Evolutionary conservation across 2,797 vertebrate genomes (phyloP), one percentile per base, ranked within the genome.

Genomic region (Neoniphon sammara): DNA sequence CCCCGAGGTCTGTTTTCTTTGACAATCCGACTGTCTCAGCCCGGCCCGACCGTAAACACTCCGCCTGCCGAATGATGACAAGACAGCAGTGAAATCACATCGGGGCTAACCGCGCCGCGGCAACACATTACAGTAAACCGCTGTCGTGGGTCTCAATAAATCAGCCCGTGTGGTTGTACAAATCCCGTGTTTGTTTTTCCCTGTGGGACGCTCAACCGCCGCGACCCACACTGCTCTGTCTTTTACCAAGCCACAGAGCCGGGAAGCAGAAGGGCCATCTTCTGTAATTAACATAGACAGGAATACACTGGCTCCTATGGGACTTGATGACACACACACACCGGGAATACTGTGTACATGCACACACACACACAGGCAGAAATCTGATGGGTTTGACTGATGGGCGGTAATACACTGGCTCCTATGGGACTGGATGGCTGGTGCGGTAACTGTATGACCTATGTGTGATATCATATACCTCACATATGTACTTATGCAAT

Each of bases 101-200:
- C 58, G 47, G 36, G 60, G 12, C 69, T 46, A 27, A 81, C 75
- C 80, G 60, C 70, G 74, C 52, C 69, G 58, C 59, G 66, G 53
- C 74, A 61, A 68, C 61, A 46, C 42, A 75, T 81, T 79, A 79
- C 66, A 56, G 65, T 67, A n/a, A 59, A 69, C 73, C 39, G 64
- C 75, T 62, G 69, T 63, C 11, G 11, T 57, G 57, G 73, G 61
- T 70, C 70, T 66, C 65, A 44, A 3, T 75, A 78, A 78, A 74
- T 65, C 72, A 58, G 62, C 47, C 70, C 1, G 30, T 12, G 57
- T 74, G 63, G 77, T 77, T 78, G 74, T 70, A 50, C 61, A 74
- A 68, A 66, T 66, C 64, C 56, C 10, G 12, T 82, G 84, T 81
- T 86, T 83, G 80, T 79, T 79, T 84, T 84, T 77, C 66, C 78